These are phyloP conservation scores for Contarinia nasturtii DNA, from an alignment of 1,140 invertebrate genomes.

Conservation along the genomic window DNA sequence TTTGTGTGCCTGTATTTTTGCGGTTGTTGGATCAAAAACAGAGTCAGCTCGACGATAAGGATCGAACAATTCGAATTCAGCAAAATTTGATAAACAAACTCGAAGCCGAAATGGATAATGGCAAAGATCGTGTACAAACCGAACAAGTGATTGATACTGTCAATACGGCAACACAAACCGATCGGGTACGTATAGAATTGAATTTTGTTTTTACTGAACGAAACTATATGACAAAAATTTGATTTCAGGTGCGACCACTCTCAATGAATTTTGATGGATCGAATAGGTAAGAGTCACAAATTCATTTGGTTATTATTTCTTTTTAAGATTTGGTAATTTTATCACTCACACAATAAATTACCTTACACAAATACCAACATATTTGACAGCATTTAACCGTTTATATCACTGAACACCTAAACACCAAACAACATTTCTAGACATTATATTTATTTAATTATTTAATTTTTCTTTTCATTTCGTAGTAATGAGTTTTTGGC, in stretches of 20 bases:
- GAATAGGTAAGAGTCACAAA: slow-evolving; percentile 14
- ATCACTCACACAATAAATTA: not conserved
- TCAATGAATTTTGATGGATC: slow-evolving; percentile 26
- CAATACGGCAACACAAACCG: slow-evolving; percentile 53
- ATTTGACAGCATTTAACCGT: not conserved
- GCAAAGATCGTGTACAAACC: slow-evolving; percentile 11
- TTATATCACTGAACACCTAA: not conserved
- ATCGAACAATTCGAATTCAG: slow-evolving; percentile 42
- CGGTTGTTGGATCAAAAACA: slow-evolving; percentile 2
- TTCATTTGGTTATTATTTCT: not conserved
- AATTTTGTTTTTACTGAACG: too few relatives aligned
- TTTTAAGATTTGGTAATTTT: not conserved
- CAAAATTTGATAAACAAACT: slow-evolving; percentile 37
- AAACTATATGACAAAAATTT: slow-evolving; percentile 6
- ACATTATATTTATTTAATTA: not conserved
- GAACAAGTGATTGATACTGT: slow-evolving; percentile 18
- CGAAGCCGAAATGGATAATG: slow-evolving; percentile 13
- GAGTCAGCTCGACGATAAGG: slow-evolving; percentile 49
- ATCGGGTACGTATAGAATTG: slow-evolving; percentile 30
- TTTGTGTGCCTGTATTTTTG: too few relatives aligned
- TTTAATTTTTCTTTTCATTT: too few relatives aligned
- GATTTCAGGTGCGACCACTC: slow-evolving; percentile 37
- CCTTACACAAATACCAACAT: not conserved
- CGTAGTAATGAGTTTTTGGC: not conserved
- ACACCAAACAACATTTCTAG: not conserved